A percentile compares a stretch with the other conserved stretches of the same genome.
These are phyloP conservation scores for Pavo muticus DNA, from an alignment of 2,113 vertebrate species.

Conservation along the genomic window DNA sequence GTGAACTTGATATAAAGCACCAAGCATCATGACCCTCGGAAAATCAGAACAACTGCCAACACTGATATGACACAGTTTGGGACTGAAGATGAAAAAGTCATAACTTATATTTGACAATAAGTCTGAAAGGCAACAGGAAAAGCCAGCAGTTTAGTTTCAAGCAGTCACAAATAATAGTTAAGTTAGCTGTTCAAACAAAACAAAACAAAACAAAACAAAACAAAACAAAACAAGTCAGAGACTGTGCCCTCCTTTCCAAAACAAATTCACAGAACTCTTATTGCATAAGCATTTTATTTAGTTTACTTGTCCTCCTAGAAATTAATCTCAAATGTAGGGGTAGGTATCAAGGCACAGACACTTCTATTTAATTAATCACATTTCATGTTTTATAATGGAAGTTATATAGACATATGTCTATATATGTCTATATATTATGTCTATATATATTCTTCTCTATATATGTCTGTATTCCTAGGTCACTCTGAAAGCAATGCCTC, in stretches of 20 bases:
- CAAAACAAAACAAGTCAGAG: not conserved
- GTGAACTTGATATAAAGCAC: not conserved
- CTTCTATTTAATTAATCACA: not conserved
- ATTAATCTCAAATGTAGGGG: not conserved
- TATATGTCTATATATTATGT: not conserved
- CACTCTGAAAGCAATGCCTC: not conserved
- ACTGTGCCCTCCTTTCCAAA: not conserved
- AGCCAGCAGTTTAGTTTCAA: not conserved
- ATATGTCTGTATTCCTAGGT: not conserved
- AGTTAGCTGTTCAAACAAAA: not conserved
- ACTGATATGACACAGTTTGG: not conserved
- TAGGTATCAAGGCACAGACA: not conserved
- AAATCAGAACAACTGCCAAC: not conserved
- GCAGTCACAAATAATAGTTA: not conserved
- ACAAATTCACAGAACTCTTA: not conserved
- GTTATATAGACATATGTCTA: not conserved
- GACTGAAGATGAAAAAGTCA: not conserved
- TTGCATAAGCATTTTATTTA: not conserved
- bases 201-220: no score
- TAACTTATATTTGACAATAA: not conserved
- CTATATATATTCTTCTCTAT: no score
- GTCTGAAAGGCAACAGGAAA: constrained; percentile 4
- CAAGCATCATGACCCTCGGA: not conserved
- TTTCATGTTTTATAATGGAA: not conserved
- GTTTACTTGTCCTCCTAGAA: not conserved